Evolutionary conservation across 2,113 vertebrate species (phyloP), one percentile per base, ranked within the genome.

Genomic region (Sapajus apella): DNA sequence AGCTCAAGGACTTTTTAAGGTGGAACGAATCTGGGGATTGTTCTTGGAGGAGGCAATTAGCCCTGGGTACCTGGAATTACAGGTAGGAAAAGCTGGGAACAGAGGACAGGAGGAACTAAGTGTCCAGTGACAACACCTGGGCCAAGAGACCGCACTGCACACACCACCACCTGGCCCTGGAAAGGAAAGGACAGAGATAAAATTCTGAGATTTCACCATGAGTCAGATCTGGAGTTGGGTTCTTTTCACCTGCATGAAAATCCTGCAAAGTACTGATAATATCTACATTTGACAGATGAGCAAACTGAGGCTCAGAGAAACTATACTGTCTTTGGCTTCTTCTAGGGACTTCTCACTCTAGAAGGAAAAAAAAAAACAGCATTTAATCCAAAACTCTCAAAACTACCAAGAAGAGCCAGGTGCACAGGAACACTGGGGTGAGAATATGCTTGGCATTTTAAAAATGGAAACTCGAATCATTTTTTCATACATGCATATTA

Each of bases 1-100:
- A 96, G 86, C 97, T 97, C 95, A 97, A 97, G 97, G 94, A 85
- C 96, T 77, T 92, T 96, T 92, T 93, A 92, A 90, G 97, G 92
- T 95, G 66, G 83, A 92, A 52, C 21, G 64, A 77, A 81, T n/a
- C 76, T 0, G 64, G 64, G 91, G 64, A 3, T 40, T 56, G 89
- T 70, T 93, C 85, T 85, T 61, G 43, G 27, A 56, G n/a, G 37
- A 97, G 89, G 66, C 2, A 1, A 2, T 91, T 75, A 91, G 45
- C 68, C 75, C 87, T 50, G 89, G n/a, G 72, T 17, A 47, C 76
- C 94, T 93, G 77, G 61, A 66, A 85, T 61, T 58, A 35, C 18
- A 80, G 73, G n/a, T 18, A 61, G 32, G 7, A 27, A 32, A 32
- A 1, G 5, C 75, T 37, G 37, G 80, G 75, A 64, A 79, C 23